phyloP scores from a whole-genome alignment of 2,113 vertebrate species.

The Reinhardtius hippoglossoides region DNA sequence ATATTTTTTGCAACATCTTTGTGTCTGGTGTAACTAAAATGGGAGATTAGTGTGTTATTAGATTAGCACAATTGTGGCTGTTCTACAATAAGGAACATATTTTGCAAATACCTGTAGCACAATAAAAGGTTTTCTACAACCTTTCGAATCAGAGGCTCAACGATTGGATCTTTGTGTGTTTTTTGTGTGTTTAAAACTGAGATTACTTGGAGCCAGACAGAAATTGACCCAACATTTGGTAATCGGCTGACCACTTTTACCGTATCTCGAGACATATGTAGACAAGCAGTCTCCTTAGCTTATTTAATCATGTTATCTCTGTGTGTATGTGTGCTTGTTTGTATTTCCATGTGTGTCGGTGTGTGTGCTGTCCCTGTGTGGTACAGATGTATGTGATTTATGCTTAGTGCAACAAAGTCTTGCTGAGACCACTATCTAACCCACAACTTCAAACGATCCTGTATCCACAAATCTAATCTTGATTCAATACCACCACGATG shows the following conservation, averaged over 20 bases:
- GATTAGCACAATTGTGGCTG: not conserved
- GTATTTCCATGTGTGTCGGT: slow-evolving; percentile 4
- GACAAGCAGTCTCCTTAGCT: slow-evolving; percentile 51
- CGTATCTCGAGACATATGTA: slow-evolving; percentile 39
- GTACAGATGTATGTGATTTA: slow-evolving; percentile 56
- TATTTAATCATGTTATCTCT: slow-evolving; percentile 60
- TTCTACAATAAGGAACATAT: not conserved
- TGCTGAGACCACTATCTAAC: slow-evolving; percentile 19
- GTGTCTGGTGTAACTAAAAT: not conserved
- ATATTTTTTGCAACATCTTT: too few relatives aligned
- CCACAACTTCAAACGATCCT: slow-evolving; percentile 42
- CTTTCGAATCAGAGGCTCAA: too few relatives aligned
- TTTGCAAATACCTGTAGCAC: not conserved
- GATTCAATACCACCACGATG: slow-evolving; percentile 6
- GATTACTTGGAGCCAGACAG: slow-evolving; percentile 19
- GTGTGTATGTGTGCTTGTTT: slow-evolving; percentile 10
- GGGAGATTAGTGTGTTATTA: not conserved
- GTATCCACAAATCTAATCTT: slow-evolving; percentile 36
- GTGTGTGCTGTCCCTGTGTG: not conserved
- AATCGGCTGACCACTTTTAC: slow-evolving; percentile 5
- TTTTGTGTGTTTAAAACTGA: slow-evolving; percentile 4
- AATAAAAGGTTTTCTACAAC: not conserved
- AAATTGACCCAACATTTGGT: slow-evolving; percentile 29
- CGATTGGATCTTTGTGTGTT: too few relatives aligned
- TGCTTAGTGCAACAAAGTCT: slow-evolving; percentile 42